These are phyloP conservation scores for Artemia sinica DNA, from an alignment of 2,888 invertebrate genomes.

Conservation along the genomic window DNA sequence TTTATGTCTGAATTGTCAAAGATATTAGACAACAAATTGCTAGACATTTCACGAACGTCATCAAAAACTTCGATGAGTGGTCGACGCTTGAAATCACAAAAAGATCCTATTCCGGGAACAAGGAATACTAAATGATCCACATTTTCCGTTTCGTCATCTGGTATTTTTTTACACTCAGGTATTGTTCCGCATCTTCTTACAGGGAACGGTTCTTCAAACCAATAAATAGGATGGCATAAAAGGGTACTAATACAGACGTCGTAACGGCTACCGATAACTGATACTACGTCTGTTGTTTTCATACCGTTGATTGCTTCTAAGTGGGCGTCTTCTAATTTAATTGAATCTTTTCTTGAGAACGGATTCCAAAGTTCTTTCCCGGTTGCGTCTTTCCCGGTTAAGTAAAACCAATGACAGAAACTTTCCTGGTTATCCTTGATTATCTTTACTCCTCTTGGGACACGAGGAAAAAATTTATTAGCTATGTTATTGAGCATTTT, in stretches of 20 bases:
- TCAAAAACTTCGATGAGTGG: constrained; percentile 61
- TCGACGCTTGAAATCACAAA: constrained; percentile 77
- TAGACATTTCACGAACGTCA: constrained; percentile 65
- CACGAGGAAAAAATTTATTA: too few relatives aligned
- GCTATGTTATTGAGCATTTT: too few relatives aligned
- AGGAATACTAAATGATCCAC: constrained; percentile 80
- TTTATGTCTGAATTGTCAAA: constrained; percentile 70
- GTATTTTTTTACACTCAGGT: constrained; percentile 44
- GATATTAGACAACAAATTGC: constrained; percentile 65
- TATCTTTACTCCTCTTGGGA: too few relatives aligned
- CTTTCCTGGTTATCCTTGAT: too few relatives aligned
- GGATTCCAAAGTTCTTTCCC: too few relatives aligned
- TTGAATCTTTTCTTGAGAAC: too few relatives aligned
- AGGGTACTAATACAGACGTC: constrained; percentile 68
- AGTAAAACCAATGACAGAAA: too few relatives aligned
- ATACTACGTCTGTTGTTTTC: constrained; percentile 34
- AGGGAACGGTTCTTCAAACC: constrained; percentile 53
- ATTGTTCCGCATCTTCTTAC: constrained; percentile 90
- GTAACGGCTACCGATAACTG: constrained; percentile 74
- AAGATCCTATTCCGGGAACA: constrained; percentile 86
- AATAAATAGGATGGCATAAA: constrained; percentile 57
- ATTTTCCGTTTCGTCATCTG: constrained; percentile 46
- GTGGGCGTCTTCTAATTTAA: too few relatives aligned
- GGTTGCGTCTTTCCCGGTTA: too few relatives aligned
- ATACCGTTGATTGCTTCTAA: constrained; percentile 1